Conservation (phyloP, 92 coral and sea anemone genomes). For the Muricea muricata region DNA sequence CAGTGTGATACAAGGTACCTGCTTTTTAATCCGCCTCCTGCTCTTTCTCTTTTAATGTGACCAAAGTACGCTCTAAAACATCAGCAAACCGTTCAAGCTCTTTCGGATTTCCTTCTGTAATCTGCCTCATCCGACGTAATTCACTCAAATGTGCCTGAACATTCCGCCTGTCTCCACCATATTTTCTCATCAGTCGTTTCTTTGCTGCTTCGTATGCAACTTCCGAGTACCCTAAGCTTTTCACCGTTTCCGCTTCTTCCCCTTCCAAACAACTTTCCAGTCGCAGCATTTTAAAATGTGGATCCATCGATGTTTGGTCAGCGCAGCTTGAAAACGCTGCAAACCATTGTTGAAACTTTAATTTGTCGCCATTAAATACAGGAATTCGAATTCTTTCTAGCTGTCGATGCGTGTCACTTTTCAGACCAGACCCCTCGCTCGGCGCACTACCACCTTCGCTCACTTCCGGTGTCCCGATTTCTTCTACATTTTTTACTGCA, state of each 20-base stretch:
- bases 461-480: background rate
- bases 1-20: too few species aligned
- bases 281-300: slow-evolving; percentile 57
- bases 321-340: slow-evolving; percentile 60
- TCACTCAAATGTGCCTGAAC: slow-evolving; percentile 19
- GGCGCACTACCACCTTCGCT: background rate
- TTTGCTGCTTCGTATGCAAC: slow-evolving; percentile 57
- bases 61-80: slow-evolving; percentile 42
- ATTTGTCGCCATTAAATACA: slow-evolving; percentile 43
- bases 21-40: too few species aligned
- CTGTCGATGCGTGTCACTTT: slow-evolving; percentile 35
- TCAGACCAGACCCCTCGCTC: slow-evolving; percentile 7
- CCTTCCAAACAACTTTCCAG: slow-evolving; percentile 57
- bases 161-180: slow-evolving; percentile 54
- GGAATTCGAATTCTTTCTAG: slow-evolving; percentile 53
- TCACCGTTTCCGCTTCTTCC: slow-evolving; percentile 57
- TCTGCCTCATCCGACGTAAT: too few species aligned
- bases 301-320: slow-evolving; percentile 39
- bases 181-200: slow-evolving; percentile 46
- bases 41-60: slow-evolving; percentile 8
- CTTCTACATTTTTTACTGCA: background rate
- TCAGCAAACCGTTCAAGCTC: slow-evolving; percentile 56
- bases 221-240: slow-evolving; percentile 61
- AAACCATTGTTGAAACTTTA: slow-evolving; percentile 54
- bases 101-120: slow-evolving; percentile 56